phyloP scores from a whole-genome alignment of 2,888 invertebrate genomes.

The Apamea sordens region DNA sequence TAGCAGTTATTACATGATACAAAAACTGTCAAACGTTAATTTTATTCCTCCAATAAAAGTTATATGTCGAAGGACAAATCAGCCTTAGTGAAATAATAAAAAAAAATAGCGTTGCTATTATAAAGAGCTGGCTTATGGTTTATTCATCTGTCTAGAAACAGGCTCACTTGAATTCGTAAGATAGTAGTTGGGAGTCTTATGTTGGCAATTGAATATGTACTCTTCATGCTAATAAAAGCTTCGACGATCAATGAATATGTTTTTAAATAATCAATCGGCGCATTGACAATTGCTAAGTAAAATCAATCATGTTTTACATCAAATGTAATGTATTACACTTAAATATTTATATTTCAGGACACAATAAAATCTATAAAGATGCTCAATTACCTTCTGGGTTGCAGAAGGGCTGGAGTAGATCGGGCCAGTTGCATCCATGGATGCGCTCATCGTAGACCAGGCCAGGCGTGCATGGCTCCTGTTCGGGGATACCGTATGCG shows the following conservation, averaged over 20 bases:
- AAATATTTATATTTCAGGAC: neutral
- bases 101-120: neutral
- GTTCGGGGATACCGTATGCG: constrained; percentile 94
- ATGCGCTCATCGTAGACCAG: constrained; percentile 96
- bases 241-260: too few relatives aligned
- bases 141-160: neutral
- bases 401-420: constrained; percentile 95
- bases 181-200: neutral
- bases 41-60: too few relatives aligned
- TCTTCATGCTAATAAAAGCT: neutral
- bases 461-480: constrained; percentile 96
- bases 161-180: neutral
- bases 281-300: neutral
- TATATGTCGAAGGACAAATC: too few relatives aligned
- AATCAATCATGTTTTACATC: too few relatives aligned
- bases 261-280: neutral
- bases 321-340: neutral
- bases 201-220: neutral
- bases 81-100: neutral
- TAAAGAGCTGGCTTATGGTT: neutral
- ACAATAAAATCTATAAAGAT: neutral
- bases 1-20: too few relatives aligned
- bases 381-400: constrained; percentile 94
- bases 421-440: constrained; percentile 98
- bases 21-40: too few relatives aligned